Conservation (phyloP, 2,888 invertebrate genomes). For the Noctua janthe region DNA sequence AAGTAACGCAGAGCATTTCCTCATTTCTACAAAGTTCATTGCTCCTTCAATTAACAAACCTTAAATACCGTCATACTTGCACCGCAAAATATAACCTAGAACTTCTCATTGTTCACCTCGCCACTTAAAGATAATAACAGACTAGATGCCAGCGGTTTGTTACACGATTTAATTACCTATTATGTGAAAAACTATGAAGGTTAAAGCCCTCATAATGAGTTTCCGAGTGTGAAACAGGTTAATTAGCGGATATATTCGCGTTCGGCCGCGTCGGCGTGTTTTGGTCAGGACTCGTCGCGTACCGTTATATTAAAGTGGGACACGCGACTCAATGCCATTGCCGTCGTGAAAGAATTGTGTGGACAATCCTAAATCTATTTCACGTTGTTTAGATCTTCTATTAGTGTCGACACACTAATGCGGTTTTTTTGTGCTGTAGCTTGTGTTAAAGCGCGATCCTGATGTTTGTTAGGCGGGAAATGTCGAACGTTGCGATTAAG, state of each 20-base stretch:
- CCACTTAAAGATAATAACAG: conserved; percentile 61
- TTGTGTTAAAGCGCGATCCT: neutral
- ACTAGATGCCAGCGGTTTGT: conserved; percentile 55
- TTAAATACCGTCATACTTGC: conserved; percentile 45
- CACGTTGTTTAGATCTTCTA: conserved; percentile 41
- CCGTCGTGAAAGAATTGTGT: conserved; percentile 67
- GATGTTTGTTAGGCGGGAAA: conserved; percentile 22
- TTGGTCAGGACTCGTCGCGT: conserved; percentile 78
- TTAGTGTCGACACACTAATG: conserved; percentile 9
- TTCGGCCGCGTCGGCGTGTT: conserved; percentile 71
- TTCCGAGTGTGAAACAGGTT: conserved; percentile 77
- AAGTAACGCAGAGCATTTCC: neutral
- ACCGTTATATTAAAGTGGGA: conserved; percentile 82
- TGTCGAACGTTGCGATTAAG: conserved; percentile 15
- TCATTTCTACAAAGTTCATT: conserved; percentile 40
- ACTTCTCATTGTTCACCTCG: conserved; percentile 59
- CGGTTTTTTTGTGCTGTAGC: conserved; percentile 9
- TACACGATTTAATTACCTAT: conserved; percentile 66
- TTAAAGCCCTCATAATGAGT: conserved; percentile 76
- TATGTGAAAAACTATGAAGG: conserved; percentile 73
- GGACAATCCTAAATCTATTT: conserved; percentile 59
- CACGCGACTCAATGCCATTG: conserved; percentile 73
- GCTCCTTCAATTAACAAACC: conserved; percentile 42
- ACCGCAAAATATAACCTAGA: conserved; percentile 54
- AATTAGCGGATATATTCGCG: conserved; percentile 81